Evolutionary conservation across 2,797 vertebrate genomes (phyloP).

Genomic region (Falco rusticolus): DNA sequence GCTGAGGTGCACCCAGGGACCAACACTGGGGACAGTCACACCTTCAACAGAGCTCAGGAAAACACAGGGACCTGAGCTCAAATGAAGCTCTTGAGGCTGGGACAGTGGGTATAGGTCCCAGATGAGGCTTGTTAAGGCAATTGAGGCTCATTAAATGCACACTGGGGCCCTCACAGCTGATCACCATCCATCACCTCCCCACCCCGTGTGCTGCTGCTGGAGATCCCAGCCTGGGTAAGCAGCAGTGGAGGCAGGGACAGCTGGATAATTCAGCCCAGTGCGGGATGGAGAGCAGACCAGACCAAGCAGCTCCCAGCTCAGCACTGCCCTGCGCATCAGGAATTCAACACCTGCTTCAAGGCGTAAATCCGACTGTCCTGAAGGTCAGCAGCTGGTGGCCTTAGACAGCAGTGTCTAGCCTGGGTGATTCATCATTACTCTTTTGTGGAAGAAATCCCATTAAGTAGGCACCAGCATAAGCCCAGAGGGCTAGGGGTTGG

Average conservation of each 20-base stretch:
- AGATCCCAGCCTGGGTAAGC: not conserved
- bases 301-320: not conserved
- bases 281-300: not conserved
- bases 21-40: accelerated
- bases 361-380: slow-evolving; percentile 54
- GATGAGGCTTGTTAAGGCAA: not conserved
- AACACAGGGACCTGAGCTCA: accelerated
- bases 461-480: not conserved
- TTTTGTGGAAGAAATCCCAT: slow-evolving; percentile 36
- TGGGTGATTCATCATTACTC: slow-evolving; percentile 52
- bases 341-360: not conserved
- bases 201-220: not conserved
- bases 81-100: not conserved
- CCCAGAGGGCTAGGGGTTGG: not conserved
- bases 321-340: not conserved
- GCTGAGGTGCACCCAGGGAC: not conserved
- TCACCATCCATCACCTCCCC: not conserved
- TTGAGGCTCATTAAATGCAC: not conserved
- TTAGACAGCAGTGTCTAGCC: slow-evolving; percentile 41
- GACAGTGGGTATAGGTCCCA: not conserved
- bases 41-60: no score
- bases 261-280: not conserved
- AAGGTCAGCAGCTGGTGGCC: slow-evolving; percentile 59
- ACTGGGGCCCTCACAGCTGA: not conserved
- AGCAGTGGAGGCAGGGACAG: accelerated